Evolutionary conservation across 2,888 invertebrate species (phyloP), one percentile per base, ranked within the genome.

Genomic region (Gastrophysa polygoni): DNA sequence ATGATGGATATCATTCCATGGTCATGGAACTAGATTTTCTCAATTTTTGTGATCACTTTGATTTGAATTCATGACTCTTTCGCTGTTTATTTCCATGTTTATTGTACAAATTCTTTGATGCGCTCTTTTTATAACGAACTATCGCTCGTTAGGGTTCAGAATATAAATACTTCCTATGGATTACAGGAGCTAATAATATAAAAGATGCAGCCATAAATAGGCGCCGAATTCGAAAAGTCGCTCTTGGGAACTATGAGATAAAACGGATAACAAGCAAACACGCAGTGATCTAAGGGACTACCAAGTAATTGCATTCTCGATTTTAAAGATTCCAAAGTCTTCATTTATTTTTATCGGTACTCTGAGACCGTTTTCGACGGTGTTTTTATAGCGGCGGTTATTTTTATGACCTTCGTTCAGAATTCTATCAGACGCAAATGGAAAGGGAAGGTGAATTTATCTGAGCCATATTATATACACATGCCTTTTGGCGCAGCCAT

Each of bases 221-320:
- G 24, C 16, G 3, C 24, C 10, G 43, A 73, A 72, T 74, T 74
- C 71, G 66, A 73, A 73, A 72, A 66, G 46, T 67, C 69, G 71
- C 76, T 74, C 77, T 50, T 51, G 71, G 65, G 72, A 69, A 51
- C 68, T 71, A 71, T 76, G 73, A 77, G 73, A 73, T 75, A 73
- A 75, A 75, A 38, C 71, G 75, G 74, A 75, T 77, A 77, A 76
- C 74, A 75, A 75, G 72, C 68, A 68, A 73, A 68, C 70, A 68
- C 64, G 66, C 65, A 63, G 67, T 72, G 72, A 71, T 72, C 71
- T 69, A 56, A 64, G 48, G 62, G 68, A 66, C 68, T 71, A 62
- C 66, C 71, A 68, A 68, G 74, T 75, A 75, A 76, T 76, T 76
- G 73, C 71, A 64, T 70, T 73, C 74, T 75, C 74, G 75, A 76